Conservation (phyloP, 2,888 invertebrate species). For the Mimumesa dahlbomi region DNA sequence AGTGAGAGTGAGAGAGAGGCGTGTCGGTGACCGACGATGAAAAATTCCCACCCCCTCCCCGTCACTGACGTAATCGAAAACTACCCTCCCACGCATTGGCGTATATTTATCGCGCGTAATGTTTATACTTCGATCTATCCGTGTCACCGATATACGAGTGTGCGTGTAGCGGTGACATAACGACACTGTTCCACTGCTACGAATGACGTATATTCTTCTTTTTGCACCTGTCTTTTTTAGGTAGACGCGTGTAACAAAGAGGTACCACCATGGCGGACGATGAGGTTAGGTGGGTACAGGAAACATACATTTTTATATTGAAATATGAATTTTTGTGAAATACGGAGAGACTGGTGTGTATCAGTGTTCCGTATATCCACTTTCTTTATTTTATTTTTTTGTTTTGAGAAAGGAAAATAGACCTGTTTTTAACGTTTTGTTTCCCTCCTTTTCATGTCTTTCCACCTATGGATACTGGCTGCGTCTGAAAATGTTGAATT, state of each 20-base stretch:
- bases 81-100: not conserved
- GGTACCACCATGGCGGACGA: conserved; percentile 92
- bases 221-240: conserved; percentile 80
- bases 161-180: conserved; percentile 16
- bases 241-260: conserved; percentile 82
- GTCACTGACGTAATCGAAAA: conserved; percentile 22
- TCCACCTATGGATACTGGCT: conserved; percentile 7
- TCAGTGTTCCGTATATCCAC: too few species aligned
- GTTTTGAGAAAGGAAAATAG: too few species aligned
- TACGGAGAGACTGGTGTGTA: too few species aligned
- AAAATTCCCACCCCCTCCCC: conserved; percentile 2
- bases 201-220: conserved; percentile 20
- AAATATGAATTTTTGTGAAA: not conserved
- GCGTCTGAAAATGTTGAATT: conserved; percentile 15
- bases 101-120: conserved; percentile 34
- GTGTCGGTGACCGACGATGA: conserved; percentile 2
- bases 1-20: not conserved
- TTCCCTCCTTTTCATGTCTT: conserved; percentile 34
- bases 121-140: conserved; percentile 24
- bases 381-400: too few species aligned
- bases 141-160: conserved; percentile 21
- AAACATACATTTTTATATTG: not conserved
- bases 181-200: conserved; percentile 15
- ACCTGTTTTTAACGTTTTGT: not conserved
- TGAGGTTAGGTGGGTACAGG: conserved; percentile 92